phyloP scores from a whole-genome alignment of 2,113 vertebrate genomes.

The Bucco capensis region DNA sequence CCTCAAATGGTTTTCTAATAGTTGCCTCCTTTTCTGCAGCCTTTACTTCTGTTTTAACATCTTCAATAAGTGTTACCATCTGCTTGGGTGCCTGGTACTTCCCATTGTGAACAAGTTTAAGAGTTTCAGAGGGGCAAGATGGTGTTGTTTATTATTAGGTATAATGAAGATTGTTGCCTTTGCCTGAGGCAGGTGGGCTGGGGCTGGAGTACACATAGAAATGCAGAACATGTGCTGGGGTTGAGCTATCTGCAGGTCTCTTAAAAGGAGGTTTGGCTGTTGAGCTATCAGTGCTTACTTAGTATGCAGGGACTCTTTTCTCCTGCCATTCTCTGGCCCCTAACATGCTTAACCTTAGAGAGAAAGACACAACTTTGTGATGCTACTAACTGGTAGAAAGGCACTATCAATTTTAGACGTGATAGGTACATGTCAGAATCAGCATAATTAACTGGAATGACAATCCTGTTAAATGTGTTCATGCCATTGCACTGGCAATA shows the following conservation, averaged over 20 bases:
- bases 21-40: background rate
- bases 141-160: background rate
- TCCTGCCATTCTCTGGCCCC: background rate
- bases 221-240: constrained; percentile 32
- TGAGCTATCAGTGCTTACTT: background rate
- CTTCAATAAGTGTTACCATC: constrained; percentile 52
- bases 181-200: constrained; percentile 43
- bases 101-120: background rate
- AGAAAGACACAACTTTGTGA: constrained; percentile 32
- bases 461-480: constrained; percentile 65
- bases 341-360: constrained; percentile 22
- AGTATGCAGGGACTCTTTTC: background rate
- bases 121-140: background rate
- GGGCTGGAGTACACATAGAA: background rate
- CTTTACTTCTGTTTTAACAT: constrained; percentile 16
- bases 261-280: background rate
- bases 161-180: constrained; percentile 20
- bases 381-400: constrained; percentile 37
- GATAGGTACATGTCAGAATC: constrained; percentile 69
- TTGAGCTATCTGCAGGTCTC: background rate
- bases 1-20: background rate
- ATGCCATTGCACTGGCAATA: constrained; percentile 61
- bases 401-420: constrained; percentile 54
- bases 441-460: constrained; percentile 71
- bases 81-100: background rate